Conservation (phyloP, 2,797 vertebrate species). For the Pygocentrus nattereri region DNA sequence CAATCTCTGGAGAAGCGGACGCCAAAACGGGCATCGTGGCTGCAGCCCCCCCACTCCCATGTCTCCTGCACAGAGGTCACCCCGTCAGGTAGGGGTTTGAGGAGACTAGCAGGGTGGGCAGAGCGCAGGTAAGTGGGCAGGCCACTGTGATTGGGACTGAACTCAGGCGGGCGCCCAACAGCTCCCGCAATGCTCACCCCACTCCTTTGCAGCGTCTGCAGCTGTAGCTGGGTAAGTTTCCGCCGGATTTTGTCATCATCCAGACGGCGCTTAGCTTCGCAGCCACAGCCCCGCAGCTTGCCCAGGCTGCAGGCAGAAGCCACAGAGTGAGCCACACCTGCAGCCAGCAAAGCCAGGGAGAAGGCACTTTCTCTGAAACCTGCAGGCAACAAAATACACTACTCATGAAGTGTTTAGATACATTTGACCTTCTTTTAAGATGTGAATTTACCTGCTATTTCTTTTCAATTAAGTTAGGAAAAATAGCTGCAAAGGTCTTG, state of each 20-base stretch:
- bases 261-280: constrained; percentile 84
- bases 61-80: constrained; percentile 84
- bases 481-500: too few species aligned
- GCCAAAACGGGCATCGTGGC: constrained; percentile 88
- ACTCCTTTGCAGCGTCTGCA: constrained; percentile 86
- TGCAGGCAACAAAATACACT: constrained; percentile 63
- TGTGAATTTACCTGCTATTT: neutral
- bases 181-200: constrained; percentile 71
- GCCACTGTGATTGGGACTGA: constrained; percentile 69
- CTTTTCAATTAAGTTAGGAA: too few species aligned
- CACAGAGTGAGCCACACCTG: constrained; percentile 92
- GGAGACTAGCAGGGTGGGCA: constrained; percentile 69
- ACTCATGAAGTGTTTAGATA: neutral
- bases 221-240: constrained; percentile 90
- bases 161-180: constrained; percentile 71
- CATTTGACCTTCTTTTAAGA: neutral
- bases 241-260: constrained; percentile 88
- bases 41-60: constrained; percentile 96
- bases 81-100: constrained; percentile 80
- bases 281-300: constrained; percentile 90
- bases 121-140: constrained; percentile 76
- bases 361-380: constrained; percentile 94
- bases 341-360: constrained; percentile 89
- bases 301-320: constrained; percentile 93
- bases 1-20: constrained; percentile 93